These are phyloP conservation scores for Eupithecia abbreviata DNA, from an alignment of 2,888 invertebrate genomes.

Conservation along the genomic window DNA sequence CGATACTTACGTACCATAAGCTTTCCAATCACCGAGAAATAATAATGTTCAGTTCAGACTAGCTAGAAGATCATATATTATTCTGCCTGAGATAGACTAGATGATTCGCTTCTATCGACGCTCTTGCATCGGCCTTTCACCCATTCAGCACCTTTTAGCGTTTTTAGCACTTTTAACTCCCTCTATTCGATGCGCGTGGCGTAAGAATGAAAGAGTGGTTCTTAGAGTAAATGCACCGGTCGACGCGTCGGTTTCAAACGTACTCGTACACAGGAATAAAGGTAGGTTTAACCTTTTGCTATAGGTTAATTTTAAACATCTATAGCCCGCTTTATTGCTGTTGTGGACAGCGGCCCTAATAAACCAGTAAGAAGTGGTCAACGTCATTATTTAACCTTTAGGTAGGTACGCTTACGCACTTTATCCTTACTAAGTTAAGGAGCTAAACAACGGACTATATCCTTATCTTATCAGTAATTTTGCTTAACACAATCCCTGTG, in stretches of 20 bases:
- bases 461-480: slow-evolving; percentile 36
- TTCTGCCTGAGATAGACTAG: not conserved
- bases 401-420: not conserved
- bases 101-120: not conserved
- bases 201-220: not conserved
- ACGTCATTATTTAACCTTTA: not conserved
- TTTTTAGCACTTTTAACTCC: not conserved
- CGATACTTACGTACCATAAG: slow-evolving; percentile 3
- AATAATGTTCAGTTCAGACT: not conserved
- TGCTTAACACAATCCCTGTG: slow-evolving; percentile 41
- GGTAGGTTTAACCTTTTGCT: not conserved
- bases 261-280: not conserved
- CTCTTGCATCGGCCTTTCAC: not conserved
- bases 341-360: not conserved
- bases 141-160: not conserved
- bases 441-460: not conserved
- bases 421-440: not conserved
- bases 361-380: not conserved
- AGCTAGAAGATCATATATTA: not conserved
- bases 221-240: not conserved
- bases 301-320: not conserved
- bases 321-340: not conserved
- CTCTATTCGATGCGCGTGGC: not conserved
- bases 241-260: not conserved
- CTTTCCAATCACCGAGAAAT: slow-evolving; percentile 7